These are phyloP conservation scores for Callorhinus ursinus DNA, from an alignment of 2,113 vertebrate species.

Conservation along the genomic window DNA sequence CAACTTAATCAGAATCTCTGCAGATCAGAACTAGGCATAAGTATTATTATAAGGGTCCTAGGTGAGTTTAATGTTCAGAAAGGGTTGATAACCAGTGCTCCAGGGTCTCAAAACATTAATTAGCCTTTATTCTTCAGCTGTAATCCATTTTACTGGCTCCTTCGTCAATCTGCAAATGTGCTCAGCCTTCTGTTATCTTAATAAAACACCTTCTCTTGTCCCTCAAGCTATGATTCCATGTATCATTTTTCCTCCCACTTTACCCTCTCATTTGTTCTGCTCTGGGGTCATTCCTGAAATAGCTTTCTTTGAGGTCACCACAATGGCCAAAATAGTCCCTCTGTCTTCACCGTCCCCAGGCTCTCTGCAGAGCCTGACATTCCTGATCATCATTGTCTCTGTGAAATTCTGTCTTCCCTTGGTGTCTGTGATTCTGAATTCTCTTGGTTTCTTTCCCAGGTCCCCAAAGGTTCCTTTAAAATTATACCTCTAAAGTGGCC, in stretches of 20 bases:
- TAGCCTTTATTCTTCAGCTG: conserved; percentile 22
- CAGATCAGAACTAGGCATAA: not conserved
- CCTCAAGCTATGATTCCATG: not conserved
- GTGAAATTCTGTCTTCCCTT: not conserved
- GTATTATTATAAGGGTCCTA: not conserved
- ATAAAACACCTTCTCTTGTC: not conserved
- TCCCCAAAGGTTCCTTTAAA: not conserved
- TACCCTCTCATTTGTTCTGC: not conserved
- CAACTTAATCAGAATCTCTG: not conserved
- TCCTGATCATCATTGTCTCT: too few species aligned
- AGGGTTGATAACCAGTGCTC: not conserved
- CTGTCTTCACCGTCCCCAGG: not conserved
- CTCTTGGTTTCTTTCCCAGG: not conserved
- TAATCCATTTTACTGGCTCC: not conserved
- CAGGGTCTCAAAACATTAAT: not conserved
- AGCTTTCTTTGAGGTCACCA: not conserved
- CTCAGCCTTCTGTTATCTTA: not conserved
- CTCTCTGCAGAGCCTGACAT: not conserved
- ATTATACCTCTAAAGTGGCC: not conserved
- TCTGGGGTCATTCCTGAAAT: not conserved
- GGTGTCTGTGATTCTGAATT: not conserved
- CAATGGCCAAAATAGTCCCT: not conserved
- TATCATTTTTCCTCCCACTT: not conserved
- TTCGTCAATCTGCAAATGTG: not conserved
- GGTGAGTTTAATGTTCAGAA: not conserved